phyloP scores from a whole-genome alignment of 1,140 invertebrate species.

The Penaeus vannamei region DNA sequence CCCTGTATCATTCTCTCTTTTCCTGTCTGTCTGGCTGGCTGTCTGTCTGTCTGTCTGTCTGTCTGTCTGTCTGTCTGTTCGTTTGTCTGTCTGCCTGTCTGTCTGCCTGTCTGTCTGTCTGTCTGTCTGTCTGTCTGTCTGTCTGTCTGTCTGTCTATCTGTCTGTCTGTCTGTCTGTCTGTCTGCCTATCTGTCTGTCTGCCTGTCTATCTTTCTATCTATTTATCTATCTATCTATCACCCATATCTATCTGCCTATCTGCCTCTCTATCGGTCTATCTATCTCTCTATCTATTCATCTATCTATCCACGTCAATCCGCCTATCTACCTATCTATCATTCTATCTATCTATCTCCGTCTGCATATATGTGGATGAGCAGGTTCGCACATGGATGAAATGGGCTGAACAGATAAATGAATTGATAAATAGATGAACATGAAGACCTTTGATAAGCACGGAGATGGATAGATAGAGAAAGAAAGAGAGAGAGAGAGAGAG shows the following conservation, averaged over 20 bases:
- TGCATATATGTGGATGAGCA: background rate
- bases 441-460: too few species aligned
- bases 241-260: too few species aligned
- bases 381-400: background rate
- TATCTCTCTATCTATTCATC: background rate
- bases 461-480: too few species aligned
- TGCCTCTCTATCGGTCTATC: background rate
- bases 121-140: too few species aligned
- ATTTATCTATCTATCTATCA: background rate
- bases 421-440: background rate
- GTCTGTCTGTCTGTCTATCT: background rate
- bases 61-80: background rate
- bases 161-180: background rate
- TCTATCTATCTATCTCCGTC: background rate
- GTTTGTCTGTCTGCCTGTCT: background rate
- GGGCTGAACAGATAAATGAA: background rate
- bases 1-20: background rate
- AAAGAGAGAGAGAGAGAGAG: conserved; percentile 11
- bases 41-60: background rate
- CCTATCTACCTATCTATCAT: too few species aligned
- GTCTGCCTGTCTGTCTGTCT: too few species aligned
- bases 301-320: background rate
- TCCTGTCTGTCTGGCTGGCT: background rate
- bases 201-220: background rate
- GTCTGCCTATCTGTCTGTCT: background rate